Percentiles rank a stretch among this genome's conserved stretches.
Conservation (phyloP, 2,888 invertebrate species). For the Pharmacophagus antenor region DNA sequence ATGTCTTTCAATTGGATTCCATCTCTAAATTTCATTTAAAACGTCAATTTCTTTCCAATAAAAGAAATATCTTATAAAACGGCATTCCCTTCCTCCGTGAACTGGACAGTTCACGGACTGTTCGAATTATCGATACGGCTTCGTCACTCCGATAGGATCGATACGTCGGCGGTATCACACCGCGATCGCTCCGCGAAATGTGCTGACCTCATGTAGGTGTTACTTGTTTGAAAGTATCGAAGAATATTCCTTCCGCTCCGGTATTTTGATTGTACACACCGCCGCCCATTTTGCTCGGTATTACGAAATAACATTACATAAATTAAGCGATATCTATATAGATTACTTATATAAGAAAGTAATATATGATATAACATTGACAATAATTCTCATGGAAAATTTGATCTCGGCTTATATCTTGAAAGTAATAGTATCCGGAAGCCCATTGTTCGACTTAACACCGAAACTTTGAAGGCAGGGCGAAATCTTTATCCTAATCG, state of each 20-base stretch:
- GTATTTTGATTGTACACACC: constrained; percentile 51
- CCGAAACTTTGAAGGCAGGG: constrained; percentile 60
- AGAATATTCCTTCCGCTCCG: constrained; percentile 48
- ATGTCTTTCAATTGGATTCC: background rate
- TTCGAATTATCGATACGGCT: constrained; percentile 68
- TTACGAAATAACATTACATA: constrained; percentile 26
- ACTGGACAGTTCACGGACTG: constrained; percentile 65
- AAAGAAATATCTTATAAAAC: constrained; percentile 48
- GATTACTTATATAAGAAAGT: background rate
- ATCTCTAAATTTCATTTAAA: background rate
- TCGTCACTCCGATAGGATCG: constrained; percentile 75
- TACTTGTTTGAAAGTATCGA: constrained; percentile 54
- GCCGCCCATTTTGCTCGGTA: constrained; percentile 15
- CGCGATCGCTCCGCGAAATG: constrained; percentile 71
- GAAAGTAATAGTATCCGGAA: constrained; percentile 65
- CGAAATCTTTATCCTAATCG: constrained; percentile 70
- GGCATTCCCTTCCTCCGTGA: constrained; percentile 59
- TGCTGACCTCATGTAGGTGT: constrained; percentile 77
- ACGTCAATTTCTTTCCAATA: background rate
- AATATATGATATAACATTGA: background rate
- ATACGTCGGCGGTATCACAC: constrained; percentile 73
- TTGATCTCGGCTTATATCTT: constrained; percentile 57
- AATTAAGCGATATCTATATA: background rate
- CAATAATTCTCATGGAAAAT: constrained; percentile 52
- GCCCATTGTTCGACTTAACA: constrained; percentile 62